phyloP scores from a whole-genome alignment of 2,888 invertebrate genomes.

The Steromphala cineraria region DNA sequence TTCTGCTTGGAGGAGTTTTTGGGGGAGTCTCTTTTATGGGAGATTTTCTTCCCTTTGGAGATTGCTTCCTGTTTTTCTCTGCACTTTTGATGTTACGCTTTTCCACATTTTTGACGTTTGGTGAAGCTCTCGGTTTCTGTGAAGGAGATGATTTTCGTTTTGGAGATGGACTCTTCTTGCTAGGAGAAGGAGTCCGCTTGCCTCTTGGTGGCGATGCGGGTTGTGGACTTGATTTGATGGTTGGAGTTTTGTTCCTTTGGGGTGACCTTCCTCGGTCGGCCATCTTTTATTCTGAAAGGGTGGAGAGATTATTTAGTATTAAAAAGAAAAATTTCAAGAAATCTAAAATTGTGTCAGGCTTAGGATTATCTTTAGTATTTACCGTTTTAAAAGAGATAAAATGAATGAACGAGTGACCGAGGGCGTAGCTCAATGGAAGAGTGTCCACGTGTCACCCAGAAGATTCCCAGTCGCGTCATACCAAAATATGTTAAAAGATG shows the following conservation, averaged over 20 bases:
- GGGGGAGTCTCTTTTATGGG: background rate
- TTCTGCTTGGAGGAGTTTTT: background rate
- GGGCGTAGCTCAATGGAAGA: no score
- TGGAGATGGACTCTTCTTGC: constrained; percentile 24
- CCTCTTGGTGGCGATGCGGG: background rate
- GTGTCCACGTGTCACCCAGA: no score
- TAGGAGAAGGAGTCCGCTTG: background rate
- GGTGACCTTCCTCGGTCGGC: background rate
- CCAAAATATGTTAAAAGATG: no score
- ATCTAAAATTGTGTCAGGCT: no score
- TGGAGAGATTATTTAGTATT: no score
- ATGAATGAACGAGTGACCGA: no score
- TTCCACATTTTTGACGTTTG: background rate
- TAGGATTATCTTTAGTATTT: no score
- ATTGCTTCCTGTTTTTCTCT: background rate
- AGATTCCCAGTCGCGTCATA: no score
- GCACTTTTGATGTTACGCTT: background rate
- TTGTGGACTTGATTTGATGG: background rate
- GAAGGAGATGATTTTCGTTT: background rate
- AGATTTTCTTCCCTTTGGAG: constrained; percentile 14
- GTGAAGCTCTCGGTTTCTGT: background rate
- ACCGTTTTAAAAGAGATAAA: no score
- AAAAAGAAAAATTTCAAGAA: no score
- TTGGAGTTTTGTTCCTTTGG: background rate
- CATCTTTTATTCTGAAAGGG: background rate